Percentiles rank a stretch among this genome's conserved stretches.
Conservation (phyloP, 2,888 invertebrate genomes). For the Sarcophaga carnaria region DNA sequence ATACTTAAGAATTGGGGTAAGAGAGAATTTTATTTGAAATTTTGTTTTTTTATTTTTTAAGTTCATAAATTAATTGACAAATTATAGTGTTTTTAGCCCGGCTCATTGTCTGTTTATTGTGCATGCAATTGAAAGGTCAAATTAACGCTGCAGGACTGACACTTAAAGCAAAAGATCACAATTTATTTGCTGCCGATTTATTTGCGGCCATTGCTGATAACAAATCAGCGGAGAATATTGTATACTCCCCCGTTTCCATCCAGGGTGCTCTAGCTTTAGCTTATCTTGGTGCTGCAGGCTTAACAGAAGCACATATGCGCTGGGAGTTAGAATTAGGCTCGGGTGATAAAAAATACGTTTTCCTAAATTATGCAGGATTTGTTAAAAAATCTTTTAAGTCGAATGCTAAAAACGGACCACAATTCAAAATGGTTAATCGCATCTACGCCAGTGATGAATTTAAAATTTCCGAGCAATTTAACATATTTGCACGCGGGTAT, state of each 20-base stretch:
- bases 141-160: no score
- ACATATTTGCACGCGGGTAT: conserved; percentile 84
- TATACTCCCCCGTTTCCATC: neutral
- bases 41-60: no score
- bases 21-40: no score
- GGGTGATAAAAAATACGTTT: neutral
- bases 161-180: neutral
- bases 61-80: no score
- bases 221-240: neutral
- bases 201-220: neutral
- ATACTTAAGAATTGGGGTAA: no score
- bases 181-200: neutral
- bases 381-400: conserved; percentile 69
- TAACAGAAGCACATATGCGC: neutral
- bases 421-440: conserved; percentile 87
- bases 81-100: no score
- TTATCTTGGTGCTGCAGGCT: neutral
- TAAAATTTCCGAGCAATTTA: conserved; percentile 83
- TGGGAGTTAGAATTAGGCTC: neutral
- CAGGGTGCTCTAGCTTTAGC: neutral
- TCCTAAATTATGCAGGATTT: conserved; percentile 73
- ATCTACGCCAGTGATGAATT: conserved; percentile 86
- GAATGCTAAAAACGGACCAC: conserved; percentile 69
- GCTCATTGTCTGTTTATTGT: no score
- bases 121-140: neutral